A percentile compares a stretch with the other conserved stretches of the same genome.
These are phyloP conservation scores for Heliconius nattereri DNA, from an alignment of 1,140 invertebrate species.

Conservation along the genomic window DNA sequence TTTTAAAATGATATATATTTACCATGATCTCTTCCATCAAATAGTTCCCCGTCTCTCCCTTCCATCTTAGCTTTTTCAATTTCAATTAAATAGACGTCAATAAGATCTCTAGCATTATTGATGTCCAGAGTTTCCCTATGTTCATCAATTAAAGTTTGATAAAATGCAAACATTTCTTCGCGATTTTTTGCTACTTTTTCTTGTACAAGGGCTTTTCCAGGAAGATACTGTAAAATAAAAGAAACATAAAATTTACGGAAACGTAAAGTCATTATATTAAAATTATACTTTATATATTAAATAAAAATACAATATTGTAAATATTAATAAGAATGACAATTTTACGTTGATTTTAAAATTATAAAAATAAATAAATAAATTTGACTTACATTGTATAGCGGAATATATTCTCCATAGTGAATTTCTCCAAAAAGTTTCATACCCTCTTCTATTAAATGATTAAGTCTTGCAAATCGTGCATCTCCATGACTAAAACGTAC, in stretches of 20 bases:
- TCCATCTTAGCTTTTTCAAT: conserved; percentile 90
- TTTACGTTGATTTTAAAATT: neutral
- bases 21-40: conserved; percentile 90
- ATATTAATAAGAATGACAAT: neutral
- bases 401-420: conserved; percentile 85
- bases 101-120: conserved; percentile 89
- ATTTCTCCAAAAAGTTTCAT: conserved; percentile 92
- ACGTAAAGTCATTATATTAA: neutral
- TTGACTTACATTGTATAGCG: conserved; percentile 79
- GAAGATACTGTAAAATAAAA: conserved; percentile 82
- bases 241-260: neutral
- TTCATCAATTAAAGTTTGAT: conserved; percentile 90
- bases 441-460: conserved; percentile 92
- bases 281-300: neutral
- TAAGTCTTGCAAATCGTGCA: conserved; percentile 88
- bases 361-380: conserved; percentile 13
- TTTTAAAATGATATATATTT: conserved; percentile 55
- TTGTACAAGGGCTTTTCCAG: conserved; percentile 86
- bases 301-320: neutral
- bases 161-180: conserved; percentile 91
- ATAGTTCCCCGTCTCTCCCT: conserved; percentile 86
- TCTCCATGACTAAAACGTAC: conserved; percentile 91
- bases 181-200: conserved; percentile 91
- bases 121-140: conserved; percentile 89
- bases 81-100: conserved; percentile 92